A percentile compares a stretch with the other conserved stretches of the same genome.
Evolutionary conservation across 2,888 invertebrate species (phyloP).

Genomic region (Dermolepida albohirtum): DNA sequence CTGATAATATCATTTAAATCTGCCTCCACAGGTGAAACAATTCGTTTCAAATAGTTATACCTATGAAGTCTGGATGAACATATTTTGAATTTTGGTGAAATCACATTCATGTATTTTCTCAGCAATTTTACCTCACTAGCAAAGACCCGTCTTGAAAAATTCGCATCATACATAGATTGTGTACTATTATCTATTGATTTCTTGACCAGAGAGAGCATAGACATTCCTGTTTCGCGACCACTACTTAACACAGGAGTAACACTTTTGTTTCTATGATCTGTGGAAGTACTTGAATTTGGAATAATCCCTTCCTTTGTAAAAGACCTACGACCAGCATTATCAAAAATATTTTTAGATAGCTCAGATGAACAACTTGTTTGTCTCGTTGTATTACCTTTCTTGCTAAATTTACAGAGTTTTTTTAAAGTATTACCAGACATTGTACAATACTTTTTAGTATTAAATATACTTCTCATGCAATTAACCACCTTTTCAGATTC

Average conservation of each 20-base stretch:
- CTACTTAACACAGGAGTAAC: too few species aligned
- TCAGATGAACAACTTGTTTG: background rate
- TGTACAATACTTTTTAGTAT: conserved; percentile 1
- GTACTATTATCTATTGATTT: too few species aligned
- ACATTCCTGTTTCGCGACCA: too few species aligned
- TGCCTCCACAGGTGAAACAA: conserved; percentile 22
- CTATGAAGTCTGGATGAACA: conserved; percentile 39
- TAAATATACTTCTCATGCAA: conserved; percentile 28
- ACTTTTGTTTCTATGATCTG: too few species aligned
- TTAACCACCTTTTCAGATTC: conserved; percentile 22
- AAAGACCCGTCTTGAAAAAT: conserved; percentile 25
- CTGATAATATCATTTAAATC: conserved; percentile 33
- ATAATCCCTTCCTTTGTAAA: too few species aligned
- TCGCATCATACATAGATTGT: background rate
- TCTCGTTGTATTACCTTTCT: background rate
- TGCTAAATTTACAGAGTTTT: background rate
- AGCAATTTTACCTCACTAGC: conserved; percentile 33
- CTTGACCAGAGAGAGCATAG: too few species aligned
- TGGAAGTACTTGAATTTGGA: too few species aligned
- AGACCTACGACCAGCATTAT: too few species aligned
- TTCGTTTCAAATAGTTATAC: conserved; percentile 34
- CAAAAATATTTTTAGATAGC: too few species aligned
- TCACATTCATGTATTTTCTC: conserved; percentile 11
- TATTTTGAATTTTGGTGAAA: conserved; percentile 33
- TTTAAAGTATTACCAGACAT: conserved; percentile 4